Conservation (phyloP, 2,797 vertebrate species). For the Phyllotis vaccarum region DNA sequence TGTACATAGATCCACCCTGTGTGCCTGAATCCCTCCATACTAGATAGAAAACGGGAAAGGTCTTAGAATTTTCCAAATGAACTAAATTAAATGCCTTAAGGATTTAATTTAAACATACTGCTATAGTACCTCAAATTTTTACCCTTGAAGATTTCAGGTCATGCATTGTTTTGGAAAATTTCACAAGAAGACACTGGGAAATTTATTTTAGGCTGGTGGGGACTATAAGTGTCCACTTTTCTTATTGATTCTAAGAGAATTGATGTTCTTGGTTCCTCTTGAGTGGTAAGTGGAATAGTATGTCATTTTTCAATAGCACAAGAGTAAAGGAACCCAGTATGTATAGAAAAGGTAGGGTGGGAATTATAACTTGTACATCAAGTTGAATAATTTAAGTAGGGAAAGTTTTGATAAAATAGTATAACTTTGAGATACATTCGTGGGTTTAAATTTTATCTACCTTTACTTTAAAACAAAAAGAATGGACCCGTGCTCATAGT, state of each 20-base stretch:
- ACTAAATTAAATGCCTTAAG: background rate
- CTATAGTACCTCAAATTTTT: slow-evolving; percentile 2
- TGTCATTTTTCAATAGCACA: slow-evolving; percentile 35
- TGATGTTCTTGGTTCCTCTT: slow-evolving; percentile 2
- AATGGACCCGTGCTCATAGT: background rate
- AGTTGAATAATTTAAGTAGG: slow-evolving; percentile 1
- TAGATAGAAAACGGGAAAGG: background rate
- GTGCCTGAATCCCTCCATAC: background rate
- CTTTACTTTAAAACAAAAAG: background rate
- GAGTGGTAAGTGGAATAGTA: background rate
- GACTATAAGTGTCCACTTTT: background rate
- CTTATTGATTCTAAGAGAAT: background rate
- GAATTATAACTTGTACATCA: background rate
- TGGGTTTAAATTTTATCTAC: background rate
- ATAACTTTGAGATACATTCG: slow-evolving; percentile 1
- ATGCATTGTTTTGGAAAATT: slow-evolving; percentile 20
- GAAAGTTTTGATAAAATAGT: slow-evolving; percentile 6
- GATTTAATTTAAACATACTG: slow-evolving; percentile 11
- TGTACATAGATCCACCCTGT: background rate
- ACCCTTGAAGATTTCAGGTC: slow-evolving; percentile 40
- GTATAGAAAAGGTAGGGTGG: background rate
- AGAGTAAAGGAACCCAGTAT: background rate
- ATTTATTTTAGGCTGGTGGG: background rate
- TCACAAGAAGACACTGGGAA: background rate
- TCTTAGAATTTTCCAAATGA: slow-evolving; percentile 11